Evolutionary conservation across 2,888 invertebrate genomes (phyloP), one percentile per base, ranked within the genome.

Genomic region (Morpho deidamia): DNA sequence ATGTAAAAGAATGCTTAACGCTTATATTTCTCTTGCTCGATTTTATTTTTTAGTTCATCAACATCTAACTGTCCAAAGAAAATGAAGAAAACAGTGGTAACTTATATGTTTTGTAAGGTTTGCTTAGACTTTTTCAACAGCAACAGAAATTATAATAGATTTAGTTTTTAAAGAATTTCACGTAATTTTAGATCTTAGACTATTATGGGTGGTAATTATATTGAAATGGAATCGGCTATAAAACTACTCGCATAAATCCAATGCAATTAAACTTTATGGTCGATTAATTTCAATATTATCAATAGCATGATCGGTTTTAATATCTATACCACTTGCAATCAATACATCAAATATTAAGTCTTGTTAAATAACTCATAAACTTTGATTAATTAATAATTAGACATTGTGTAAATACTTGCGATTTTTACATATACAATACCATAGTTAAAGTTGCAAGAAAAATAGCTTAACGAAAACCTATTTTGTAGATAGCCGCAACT

Each of bases 11-110:
- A 14, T 49, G 49, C 49, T 49, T 23, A 23, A 23, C 23, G 23
- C 23, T 23, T 49, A 49, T 42, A 5, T 49, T 49, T 42, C 8
- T 42, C 41, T 49, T 49, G 49, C 49, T 49, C 40, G 12, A 42
- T 49, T 34, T 49, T 35, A 35, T 42, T 49, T 48, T 49, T 49
- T 49, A 49, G 49, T 49, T 42, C 34, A 41, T 42, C 49, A 49
- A 49, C 49, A 35, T 42, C 34, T 48, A 39, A 48, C 23, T 49
- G 49, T 35, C 42, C 49, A 41, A 42, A 41, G 49, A 49, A 49
- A 49, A 42, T 49, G 49, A 49, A 42, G 49, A 49, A 41, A 49
- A 11, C 35, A 7, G 11, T 43, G 37, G 12, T 50, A 50, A 50
- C 44, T 43, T 50, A 23, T 32, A 44, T 44, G 11, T 44, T 32